These are phyloP conservation scores for Gadopsis bispinosus DNA, from an alignment of 2,797 vertebrate genomes.

Conservation along the genomic window DNA sequence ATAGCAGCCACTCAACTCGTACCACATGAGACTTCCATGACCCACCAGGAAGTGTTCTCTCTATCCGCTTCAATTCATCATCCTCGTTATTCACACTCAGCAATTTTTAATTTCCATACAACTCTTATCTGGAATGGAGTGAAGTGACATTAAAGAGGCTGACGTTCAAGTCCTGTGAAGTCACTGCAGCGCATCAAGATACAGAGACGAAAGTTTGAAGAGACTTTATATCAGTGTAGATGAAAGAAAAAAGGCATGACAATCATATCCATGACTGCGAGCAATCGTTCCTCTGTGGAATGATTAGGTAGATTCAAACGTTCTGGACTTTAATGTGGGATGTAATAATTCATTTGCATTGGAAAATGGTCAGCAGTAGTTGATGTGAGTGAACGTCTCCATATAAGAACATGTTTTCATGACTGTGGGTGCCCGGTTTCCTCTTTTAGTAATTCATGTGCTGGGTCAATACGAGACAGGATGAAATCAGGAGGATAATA, in stretches of 20 bases:
- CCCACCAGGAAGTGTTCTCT: slow-evolving; percentile 29
- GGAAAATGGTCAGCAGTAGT: not conserved
- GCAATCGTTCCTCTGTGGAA: slow-evolving; percentile 16
- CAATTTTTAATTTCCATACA: slow-evolving; percentile 57
- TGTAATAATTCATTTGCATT: slow-evolving; percentile 28
- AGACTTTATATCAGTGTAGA: slow-evolving; percentile 34
- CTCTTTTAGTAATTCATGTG: slow-evolving; percentile 5
- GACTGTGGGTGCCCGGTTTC: slow-evolving; percentile 2
- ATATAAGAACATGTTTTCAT: not conserved
- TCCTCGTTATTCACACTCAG: slow-evolving; percentile 51
- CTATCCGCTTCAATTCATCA: slow-evolving; percentile 49
- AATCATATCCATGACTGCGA: slow-evolving; percentile 39
- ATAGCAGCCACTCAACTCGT: slow-evolving; percentile 29
- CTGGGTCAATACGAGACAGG: slow-evolving; percentile 16
- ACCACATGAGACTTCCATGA: slow-evolving; percentile 37
- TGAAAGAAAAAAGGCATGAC: slow-evolving; percentile 21
- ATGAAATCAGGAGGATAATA: slow-evolving; percentile 19
- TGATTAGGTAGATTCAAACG: slow-evolving; percentile 37
- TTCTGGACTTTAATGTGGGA: slow-evolving; percentile 24
- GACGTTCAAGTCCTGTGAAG: slow-evolving; percentile 54
- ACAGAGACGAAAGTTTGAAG: slow-evolving; percentile 41
- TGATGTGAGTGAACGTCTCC: not conserved
- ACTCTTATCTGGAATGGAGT: slow-evolving; percentile 60
- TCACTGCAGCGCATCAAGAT: slow-evolving; percentile 55
- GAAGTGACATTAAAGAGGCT: slow-evolving; percentile 61